Evolutionary conservation across 2,113 vertebrate genomes (phyloP).

Genomic region (Mus spicilegus): DNA sequence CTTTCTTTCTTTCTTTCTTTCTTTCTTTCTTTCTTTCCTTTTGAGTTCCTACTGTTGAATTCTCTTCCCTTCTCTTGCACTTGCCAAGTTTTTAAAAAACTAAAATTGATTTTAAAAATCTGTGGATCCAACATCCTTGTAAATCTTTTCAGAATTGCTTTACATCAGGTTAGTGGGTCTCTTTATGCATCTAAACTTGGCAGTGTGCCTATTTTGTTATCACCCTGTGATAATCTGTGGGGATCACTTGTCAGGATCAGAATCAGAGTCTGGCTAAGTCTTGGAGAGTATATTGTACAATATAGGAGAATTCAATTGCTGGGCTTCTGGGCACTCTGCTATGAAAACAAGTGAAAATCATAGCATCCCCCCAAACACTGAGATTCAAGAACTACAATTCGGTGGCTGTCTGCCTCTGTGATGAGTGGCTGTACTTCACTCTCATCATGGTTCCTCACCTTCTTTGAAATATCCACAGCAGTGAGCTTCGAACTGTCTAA

Average conservation of each 20-base stretch:
- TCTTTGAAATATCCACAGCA: background rate
- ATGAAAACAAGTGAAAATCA: background rate
- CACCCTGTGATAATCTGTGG: background rate
- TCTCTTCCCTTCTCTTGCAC: background rate
- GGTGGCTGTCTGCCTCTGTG: background rate
- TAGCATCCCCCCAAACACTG: background rate
- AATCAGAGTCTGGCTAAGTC: background rate
- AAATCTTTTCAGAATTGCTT: constrained; percentile 31
- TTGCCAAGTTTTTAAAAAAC: background rate
- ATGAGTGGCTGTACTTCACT: background rate
- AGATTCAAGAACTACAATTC: background rate
- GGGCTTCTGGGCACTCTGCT: background rate
- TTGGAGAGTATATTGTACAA: background rate
- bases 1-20: too few relatives aligned
- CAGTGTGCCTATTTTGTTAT: background rate
- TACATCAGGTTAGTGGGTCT: background rate
- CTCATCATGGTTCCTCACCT: background rate
- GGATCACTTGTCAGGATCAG: background rate
- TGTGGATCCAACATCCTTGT: background rate
- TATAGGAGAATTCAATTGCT: background rate
- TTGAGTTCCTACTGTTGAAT: background rate
- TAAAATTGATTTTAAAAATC: background rate
- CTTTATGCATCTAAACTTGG: background rate
- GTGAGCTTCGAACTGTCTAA: background rate
- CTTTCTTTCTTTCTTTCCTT: too few relatives aligned